Percentiles rank a stretch among this genome's conserved stretches.
These are phyloP conservation scores for Tetragonisca angustula DNA, from an alignment of 2,888 invertebrate genomes.

Conservation along the genomic window DNA sequence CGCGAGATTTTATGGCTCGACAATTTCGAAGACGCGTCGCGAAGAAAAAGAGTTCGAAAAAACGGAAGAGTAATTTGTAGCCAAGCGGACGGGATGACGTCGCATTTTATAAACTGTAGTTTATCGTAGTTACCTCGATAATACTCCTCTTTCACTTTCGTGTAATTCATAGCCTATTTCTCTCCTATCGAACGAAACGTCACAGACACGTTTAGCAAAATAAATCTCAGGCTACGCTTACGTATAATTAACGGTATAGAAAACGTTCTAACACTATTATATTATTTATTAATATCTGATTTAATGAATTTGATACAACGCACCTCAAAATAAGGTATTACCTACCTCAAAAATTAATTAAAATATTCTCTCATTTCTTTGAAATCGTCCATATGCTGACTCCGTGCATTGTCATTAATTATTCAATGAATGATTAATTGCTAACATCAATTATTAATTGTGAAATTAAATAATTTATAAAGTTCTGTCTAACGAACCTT, in stretches of 20 bases:
- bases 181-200: background rate
- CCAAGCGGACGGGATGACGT: conserved; percentile 4
- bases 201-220: background rate
- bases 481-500: background rate
- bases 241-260: background rate
- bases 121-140: conserved; percentile 1
- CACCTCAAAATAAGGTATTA: too few species aligned
- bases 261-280: background rate
- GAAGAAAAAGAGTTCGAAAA: background rate
- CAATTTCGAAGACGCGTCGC: conserved; percentile 7
- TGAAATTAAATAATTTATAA: background rate
- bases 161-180: background rate
- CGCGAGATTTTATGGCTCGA: conserved; percentile 7
- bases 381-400: background rate
- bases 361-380: too few species aligned
- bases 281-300: background rate
- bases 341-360: too few species aligned
- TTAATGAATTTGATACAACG: background rate
- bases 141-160: conserved; percentile 1
- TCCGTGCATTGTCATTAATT: background rate
- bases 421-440: background rate
- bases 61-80: background rate
- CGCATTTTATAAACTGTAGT: conserved; percentile 13
- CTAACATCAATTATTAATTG: background rate
- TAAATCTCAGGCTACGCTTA: background rate